Evolutionary conservation across 2,113 vertebrate species (phyloP).

Genomic region (Mobula hypostoma): DNA sequence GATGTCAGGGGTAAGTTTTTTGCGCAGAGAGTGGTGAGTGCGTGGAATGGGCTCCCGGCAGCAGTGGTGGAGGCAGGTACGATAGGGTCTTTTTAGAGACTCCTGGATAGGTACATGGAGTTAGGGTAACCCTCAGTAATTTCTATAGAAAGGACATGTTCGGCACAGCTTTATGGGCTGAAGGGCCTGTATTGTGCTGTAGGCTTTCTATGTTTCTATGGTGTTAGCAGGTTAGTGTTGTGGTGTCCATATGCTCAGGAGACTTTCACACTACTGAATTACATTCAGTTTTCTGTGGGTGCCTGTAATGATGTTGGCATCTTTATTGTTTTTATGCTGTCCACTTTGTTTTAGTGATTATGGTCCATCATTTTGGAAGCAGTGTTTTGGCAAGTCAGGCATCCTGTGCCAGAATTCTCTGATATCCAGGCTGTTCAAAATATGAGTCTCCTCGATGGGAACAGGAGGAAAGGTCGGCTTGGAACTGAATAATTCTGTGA

Average conservation of each 20-base stretch:
- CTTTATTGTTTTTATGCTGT: not conserved
- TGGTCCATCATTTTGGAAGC: not conserved
- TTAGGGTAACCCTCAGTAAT: too few species aligned
- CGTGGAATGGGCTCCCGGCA: too few species aligned
- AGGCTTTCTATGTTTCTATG: not conserved
- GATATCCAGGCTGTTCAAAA: not conserved
- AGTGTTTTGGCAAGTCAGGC: not conserved
- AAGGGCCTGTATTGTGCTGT: too few species aligned
- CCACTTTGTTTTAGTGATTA: not conserved
- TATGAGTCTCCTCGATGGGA: not conserved
- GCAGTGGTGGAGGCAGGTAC: too few species aligned
- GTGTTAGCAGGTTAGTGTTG: not conserved
- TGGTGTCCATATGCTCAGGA: not conserved
- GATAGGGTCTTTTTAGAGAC: too few species aligned
- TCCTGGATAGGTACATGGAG: too few species aligned
- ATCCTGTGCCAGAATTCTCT: not conserved
- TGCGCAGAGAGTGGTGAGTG: too few species aligned
- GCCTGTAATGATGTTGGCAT: not conserved
- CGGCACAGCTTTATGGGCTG: too few species aligned
- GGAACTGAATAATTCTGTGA: not conserved
- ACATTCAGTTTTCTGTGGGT: not conserved
- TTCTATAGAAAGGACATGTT: too few species aligned
- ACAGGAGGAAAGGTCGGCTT: not conserved
- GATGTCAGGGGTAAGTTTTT: too few species aligned
- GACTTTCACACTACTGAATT: not conserved